A percentile compares a stretch with the other conserved stretches of the same genome.
These are phyloP conservation scores for Acromyrmex heyeri DNA, from an alignment of 1,140 invertebrate genomes.

Conservation along the genomic window DNA sequence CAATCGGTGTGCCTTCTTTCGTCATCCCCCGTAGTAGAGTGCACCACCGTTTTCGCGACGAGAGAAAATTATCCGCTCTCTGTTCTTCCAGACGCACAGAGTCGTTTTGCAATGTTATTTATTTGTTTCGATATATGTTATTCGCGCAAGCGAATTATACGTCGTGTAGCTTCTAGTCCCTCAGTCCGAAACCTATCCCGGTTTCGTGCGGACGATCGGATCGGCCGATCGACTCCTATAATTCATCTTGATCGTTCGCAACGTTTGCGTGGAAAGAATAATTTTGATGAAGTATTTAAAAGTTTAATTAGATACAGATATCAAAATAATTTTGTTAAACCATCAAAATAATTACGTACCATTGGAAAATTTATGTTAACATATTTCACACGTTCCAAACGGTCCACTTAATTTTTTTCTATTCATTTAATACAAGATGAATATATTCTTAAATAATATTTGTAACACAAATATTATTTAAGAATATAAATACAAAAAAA, in stretches of 20 bases:
- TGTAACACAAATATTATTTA: too few species aligned
- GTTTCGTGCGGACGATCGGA: constrained; percentile 7
- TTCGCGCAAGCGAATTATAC: background rate
- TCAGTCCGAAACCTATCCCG: background rate
- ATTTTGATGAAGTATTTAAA: too few species aligned
- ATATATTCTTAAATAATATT: too few species aligned
- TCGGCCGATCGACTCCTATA: background rate
- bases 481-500: too few species aligned
- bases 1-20: constrained; percentile 13
- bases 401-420: too few species aligned
- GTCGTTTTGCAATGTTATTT: constrained; percentile 9
- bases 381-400: too few species aligned
- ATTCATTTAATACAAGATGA: too few species aligned
- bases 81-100: background rate
- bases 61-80: constrained; percentile 6
- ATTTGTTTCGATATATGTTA: background rate
- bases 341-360: too few species aligned
- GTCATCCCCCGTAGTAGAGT: background rate
- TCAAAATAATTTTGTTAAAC: too few species aligned
- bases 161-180: background rate
- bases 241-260: background rate
- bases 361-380: too few species aligned
- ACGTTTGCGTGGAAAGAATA: too few species aligned
- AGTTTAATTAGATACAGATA: too few species aligned
- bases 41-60: background rate